Conservation (phyloP, 2,888 invertebrate genomes). For the Cantharis flavilabris region DNA sequence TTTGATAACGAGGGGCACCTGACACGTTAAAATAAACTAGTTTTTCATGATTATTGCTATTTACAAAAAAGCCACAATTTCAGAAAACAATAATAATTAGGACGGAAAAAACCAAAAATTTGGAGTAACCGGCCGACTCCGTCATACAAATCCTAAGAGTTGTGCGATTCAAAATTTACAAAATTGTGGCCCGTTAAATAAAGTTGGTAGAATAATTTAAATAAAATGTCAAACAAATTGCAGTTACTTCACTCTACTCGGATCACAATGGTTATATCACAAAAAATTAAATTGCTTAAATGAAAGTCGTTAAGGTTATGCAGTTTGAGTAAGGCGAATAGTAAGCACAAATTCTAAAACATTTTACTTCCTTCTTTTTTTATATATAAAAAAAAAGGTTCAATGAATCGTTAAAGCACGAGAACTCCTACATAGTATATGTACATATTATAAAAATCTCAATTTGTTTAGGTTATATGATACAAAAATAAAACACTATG, state of each 20-base stretch:
- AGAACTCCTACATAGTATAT: neutral
- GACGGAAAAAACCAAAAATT: neutral
- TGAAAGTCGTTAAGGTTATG: neutral
- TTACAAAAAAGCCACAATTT: neutral
- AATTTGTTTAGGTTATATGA: neutral
- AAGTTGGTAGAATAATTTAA: neutral
- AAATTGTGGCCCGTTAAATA: neutral
- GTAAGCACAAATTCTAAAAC: slow-evolving; percentile 24
- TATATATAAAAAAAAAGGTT: slow-evolving; percentile 16
- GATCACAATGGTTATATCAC: slow-evolving; percentile 31
- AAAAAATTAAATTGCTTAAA: slow-evolving; percentile 14
- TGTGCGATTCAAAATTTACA: neutral
- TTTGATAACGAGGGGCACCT: neutral
- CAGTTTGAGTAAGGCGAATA: slow-evolving; percentile 16
- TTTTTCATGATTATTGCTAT: neutral
- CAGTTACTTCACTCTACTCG: slow-evolving; percentile 19
- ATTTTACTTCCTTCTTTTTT: neutral
- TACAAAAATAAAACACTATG: neutral
- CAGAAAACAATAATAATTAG: neutral
- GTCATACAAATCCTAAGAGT: neutral
- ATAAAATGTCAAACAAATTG: slow-evolving; percentile 8
- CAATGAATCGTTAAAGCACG: neutral
- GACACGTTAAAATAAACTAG: neutral
- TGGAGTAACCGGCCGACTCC: neutral
- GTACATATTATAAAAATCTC: neutral